These are phyloP conservation scores for Lindbergichthys nudifrons DNA, from an alignment of 2,797 vertebrate genomes.

Conservation along the genomic window DNA sequence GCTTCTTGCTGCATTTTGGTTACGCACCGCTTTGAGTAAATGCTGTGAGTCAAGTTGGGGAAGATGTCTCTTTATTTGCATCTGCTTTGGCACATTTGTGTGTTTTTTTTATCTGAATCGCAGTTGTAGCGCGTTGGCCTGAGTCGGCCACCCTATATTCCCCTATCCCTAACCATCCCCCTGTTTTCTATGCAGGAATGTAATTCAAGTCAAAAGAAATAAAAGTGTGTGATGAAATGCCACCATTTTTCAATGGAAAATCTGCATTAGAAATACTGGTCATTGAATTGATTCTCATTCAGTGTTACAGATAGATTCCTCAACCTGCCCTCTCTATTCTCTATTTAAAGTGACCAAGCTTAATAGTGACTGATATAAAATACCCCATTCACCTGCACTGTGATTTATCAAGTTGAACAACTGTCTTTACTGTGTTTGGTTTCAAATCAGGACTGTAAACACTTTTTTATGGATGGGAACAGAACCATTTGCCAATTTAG, in stretches of 20 bases:
- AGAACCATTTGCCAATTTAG: conserved; percentile 81
- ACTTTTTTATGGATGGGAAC: conserved; percentile 80
- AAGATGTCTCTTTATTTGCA: no score
- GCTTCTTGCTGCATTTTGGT: no score
- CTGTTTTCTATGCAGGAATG: not conserved
- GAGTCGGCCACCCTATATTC: no score
- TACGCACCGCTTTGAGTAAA: no score
- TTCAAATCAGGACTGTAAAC: conserved; percentile 78
- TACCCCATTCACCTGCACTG: conserved; percentile 74
- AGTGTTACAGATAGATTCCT: conserved; percentile 17
- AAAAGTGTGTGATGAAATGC: not conserved
- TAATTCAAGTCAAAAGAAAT: not conserved
- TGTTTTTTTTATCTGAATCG: no score
- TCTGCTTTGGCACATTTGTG: no score
- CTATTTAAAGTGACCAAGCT: conserved; percentile 27
- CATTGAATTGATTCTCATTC: conserved; percentile 5
- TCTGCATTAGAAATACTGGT: not conserved
- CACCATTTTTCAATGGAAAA: not conserved
- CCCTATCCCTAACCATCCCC: not conserved
- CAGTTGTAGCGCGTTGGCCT: no score
- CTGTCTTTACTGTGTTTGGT: conserved; percentile 80
- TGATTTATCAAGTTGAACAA: conserved; percentile 76
- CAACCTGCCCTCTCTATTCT: conserved; percentile 4
- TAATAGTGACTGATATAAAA: conserved; percentile 69
- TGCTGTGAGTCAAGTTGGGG: no score